phyloP scores from a whole-genome alignment of 2,888 invertebrate species.

The Troglohyphantes excavatus region DNA sequence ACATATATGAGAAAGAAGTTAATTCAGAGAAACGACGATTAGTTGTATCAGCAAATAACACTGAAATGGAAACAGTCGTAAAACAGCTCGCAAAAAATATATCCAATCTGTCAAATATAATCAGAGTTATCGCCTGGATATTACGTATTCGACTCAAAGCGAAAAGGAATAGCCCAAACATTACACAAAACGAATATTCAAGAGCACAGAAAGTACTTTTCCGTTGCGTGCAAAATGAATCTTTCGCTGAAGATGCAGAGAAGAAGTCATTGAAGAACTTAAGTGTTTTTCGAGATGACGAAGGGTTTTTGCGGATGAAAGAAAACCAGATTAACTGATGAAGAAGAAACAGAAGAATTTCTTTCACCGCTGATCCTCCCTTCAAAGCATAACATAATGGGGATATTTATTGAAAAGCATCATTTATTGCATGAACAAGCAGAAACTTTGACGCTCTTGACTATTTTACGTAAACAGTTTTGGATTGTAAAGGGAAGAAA shows the following conservation, averaged over 20 bases:
- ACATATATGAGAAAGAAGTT: neutral
- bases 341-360: conserved; percentile 29
- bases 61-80: neutral
- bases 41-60: conserved; percentile 8
- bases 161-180: no score
- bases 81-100: neutral
- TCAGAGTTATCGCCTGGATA: conserved; percentile 44
- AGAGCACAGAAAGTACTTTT: conserved; percentile 17
- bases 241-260: neutral
- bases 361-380: conserved; percentile 10
- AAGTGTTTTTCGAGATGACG: conserved; percentile 49
- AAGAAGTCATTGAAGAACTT: conserved; percentile 11
- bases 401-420: conserved; percentile 23
- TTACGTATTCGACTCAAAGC: neutral
- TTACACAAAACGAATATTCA: conserved; percentile 8
- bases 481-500: conserved; percentile 35
- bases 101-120: conserved; percentile 16
- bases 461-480: neutral
- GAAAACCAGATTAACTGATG: conserved; percentile 12
- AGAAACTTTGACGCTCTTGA: conserved; percentile 20
- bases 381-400: conserved; percentile 4
- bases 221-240: conserved; percentile 13
- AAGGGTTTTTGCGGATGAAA: conserved; percentile 40
- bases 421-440: conserved; percentile 43
- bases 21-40: neutral